These are phyloP conservation scores for Lampropteryx suffumata DNA, from an alignment of 2,888 invertebrate genomes.

Conservation along the genomic window DNA sequence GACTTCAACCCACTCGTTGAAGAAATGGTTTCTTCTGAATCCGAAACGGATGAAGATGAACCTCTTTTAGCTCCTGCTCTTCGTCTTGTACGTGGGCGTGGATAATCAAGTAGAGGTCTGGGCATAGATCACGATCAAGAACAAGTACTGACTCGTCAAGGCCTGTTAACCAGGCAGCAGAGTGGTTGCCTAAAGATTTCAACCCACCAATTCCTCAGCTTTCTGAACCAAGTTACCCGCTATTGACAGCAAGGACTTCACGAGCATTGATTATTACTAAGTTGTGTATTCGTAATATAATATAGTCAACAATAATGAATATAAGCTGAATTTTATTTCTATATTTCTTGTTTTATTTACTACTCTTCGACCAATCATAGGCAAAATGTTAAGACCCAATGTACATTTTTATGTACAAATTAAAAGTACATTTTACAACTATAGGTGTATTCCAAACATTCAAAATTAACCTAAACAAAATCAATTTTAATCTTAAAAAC, in stretches of 20 bases:
- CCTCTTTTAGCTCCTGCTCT: neutral
- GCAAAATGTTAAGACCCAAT: neutral
- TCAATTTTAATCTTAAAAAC: neutral
- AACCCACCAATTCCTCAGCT: neutral
- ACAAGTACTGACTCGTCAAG: neutral
- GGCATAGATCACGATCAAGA: neutral
- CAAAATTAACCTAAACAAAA: neutral
- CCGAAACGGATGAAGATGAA: neutral
- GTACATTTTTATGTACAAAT: neutral
- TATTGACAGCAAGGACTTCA: conserved; percentile 1
- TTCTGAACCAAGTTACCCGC: conserved; percentile 1
- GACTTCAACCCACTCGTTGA: conserved; percentile 4
- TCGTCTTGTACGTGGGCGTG: neutral
- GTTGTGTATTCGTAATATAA: no score
- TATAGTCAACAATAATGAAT: no score
- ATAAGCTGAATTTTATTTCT: no score
- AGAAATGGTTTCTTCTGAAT: neutral
- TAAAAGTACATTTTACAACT: neutral
- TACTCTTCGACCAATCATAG: neutral
- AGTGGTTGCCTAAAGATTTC: neutral
- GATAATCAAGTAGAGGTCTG: neutral
- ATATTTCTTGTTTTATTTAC: neutral
- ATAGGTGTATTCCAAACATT: neutral
- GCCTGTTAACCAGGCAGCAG: neutral
- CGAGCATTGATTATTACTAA: neutral